These are phyloP conservation scores for Aurelia aurita DNA, from an alignment of 30 jellyfish, hydroid and myxozoan species.

Conservation along the genomic window DNA sequence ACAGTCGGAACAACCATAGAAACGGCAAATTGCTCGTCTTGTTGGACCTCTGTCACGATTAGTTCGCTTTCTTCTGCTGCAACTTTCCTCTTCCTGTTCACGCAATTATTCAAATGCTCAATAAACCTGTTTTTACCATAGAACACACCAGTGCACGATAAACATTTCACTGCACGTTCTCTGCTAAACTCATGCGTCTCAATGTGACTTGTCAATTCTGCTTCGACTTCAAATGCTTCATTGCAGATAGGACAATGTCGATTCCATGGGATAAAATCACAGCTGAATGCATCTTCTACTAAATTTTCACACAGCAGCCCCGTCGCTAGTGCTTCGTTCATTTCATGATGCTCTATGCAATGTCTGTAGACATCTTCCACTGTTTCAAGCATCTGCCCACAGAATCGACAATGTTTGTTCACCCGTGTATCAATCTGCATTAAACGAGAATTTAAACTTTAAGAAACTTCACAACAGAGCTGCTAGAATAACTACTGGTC, in stretches of 20 bases:
- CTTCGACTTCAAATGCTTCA: background rate
- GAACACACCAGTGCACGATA: conserved; percentile 1
- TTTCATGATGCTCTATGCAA: conserved; percentile 13
- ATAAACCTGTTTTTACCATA: conserved; percentile 1
- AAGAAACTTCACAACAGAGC: no score
- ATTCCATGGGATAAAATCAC: background rate
- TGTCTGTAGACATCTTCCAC: conserved; percentile 28
- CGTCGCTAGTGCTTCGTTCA: background rate
- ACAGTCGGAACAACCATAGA: background rate
- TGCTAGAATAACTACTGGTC: no score
- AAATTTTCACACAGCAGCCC: background rate
- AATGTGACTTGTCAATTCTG: conserved; percentile 23
- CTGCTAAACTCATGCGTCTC: conserved; percentile 4
- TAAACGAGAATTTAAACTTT: no score
- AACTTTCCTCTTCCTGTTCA: background rate
- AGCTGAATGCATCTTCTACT: background rate
- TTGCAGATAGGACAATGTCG: conserved; percentile 24
- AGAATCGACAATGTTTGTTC: conserved; percentile 25
- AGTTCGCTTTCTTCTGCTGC: background rate
- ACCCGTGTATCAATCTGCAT: conserved; percentile 12
- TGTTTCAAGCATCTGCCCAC: conserved; percentile 27
- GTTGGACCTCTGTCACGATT: background rate
- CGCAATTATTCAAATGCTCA: conserved; percentile 9
- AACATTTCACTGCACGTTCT: background rate
- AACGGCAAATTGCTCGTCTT: background rate